A percentile compares a stretch with the other conserved stretches of the same genome.
phyloP scores from a whole-genome alignment of 2,888 invertebrate species.

The Microctonus aethiopoides region DNA sequence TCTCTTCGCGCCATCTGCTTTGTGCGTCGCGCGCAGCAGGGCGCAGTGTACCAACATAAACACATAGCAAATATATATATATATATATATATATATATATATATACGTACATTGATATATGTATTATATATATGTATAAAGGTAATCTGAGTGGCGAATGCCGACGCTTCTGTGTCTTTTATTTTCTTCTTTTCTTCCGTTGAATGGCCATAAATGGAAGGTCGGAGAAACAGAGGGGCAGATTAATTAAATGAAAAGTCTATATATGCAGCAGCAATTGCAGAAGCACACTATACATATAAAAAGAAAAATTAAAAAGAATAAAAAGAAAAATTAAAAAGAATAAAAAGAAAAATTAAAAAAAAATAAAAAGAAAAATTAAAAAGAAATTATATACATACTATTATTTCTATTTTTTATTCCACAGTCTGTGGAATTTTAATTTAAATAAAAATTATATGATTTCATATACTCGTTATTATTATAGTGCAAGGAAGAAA shows the following conservation, averaged over 20 bases:
- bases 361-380: too few species aligned
- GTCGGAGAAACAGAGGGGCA: constrained; percentile 5
- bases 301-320: not conserved
- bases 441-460: not conserved
- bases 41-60: not conserved
- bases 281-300: too few species aligned
- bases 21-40: constrained; percentile 16
- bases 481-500: not conserved
- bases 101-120: not conserved
- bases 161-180: constrained; percentile 16
- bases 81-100: not conserved
- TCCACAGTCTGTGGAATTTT: not conserved
- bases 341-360: too few species aligned
- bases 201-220: constrained; percentile 28
- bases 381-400: too few species aligned
- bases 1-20: constrained; percentile 34
- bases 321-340: too few species aligned
- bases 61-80: not conserved
- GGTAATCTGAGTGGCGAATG: constrained; percentile 30
- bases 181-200: constrained; percentile 11
- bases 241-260: constrained; percentile 23
- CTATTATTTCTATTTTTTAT: not conserved
- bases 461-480: not conserved
- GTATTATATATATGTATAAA: not conserved
- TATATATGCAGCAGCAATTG: not conserved